Conservation (phyloP, 2,888 invertebrate genomes). For the Ecdyonurus torrentis region DNA sequence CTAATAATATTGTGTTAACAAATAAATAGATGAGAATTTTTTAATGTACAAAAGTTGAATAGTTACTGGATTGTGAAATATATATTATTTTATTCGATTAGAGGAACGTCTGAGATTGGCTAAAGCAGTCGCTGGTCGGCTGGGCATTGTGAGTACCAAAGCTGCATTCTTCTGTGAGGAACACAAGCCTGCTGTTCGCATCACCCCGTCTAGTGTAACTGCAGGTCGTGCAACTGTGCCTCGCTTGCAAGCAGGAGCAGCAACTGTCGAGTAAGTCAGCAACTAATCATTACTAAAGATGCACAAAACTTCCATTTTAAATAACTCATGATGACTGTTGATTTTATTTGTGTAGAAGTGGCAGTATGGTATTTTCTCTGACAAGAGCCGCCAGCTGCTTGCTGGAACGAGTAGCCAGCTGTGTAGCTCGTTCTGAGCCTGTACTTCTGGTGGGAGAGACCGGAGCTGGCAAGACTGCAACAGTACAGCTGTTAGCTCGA, state of each 20-base stretch:
- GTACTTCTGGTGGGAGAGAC: slow-evolving; percentile 94
- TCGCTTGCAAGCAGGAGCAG: slow-evolving; percentile 6
- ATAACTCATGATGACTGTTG: background rate
- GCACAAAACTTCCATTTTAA: background rate
- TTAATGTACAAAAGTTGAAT: slow-evolving; percentile 10
- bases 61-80: background rate
- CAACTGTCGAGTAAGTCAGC: background rate
- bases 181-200: slow-evolving; percentile 58
- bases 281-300: background rate
- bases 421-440: slow-evolving; percentile 69
- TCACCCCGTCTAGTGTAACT: slow-evolving; percentile 38
- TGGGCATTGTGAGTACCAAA: slow-evolving; percentile 67
- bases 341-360: background rate
- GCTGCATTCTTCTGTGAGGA: slow-evolving; percentile 62
- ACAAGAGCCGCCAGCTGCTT: slow-evolving; percentile 66
- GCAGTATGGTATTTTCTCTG: slow-evolving; percentile 45
- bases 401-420: slow-evolving; percentile 75
- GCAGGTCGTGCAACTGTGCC: slow-evolving; percentile 47
- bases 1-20: too few species aligned
- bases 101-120: slow-evolving; percentile 48
- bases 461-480: slow-evolving; percentile 94
- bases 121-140: slow-evolving; percentile 54
- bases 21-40: background rate
- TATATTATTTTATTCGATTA: slow-evolving; percentile 18
- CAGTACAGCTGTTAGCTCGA: slow-evolving; percentile 78